Evolutionary conservation across 1,140 invertebrate genomes (phyloP).

Genomic region (Diachasma alloeum): DNA sequence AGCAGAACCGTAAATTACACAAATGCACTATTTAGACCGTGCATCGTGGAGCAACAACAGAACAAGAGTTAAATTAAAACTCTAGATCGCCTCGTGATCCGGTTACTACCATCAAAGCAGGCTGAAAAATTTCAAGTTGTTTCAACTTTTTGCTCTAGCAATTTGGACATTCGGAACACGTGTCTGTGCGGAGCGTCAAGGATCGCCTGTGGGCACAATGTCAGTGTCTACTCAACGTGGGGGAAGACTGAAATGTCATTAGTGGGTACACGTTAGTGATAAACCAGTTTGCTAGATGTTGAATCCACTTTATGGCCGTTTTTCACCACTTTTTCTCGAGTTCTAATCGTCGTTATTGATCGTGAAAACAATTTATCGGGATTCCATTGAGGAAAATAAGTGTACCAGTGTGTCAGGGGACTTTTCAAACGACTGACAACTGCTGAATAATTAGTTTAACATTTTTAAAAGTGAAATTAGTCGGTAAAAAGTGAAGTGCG

Average conservation of each 20-base stretch:
- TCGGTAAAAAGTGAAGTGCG: background rate
- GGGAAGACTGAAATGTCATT: background rate
- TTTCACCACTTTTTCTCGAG: background rate
- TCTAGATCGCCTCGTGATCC: background rate
- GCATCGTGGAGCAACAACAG: background rate
- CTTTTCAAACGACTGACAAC: background rate
- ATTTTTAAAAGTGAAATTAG: background rate
- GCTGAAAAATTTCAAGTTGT: too few relatives aligned
- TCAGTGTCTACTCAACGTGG: background rate
- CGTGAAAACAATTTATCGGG: background rate
- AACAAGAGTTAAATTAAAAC: background rate
- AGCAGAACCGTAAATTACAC: background rate
- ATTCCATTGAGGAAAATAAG: background rate
- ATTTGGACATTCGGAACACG: background rate
- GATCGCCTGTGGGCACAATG: background rate
- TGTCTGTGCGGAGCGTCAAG: background rate
- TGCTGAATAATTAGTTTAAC: background rate
- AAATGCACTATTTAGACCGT: constrained; percentile 1
- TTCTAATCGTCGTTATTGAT: background rate
- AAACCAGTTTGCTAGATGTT: background rate
- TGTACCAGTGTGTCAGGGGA: constrained; percentile 4
- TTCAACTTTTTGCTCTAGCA: background rate
- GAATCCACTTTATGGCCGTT: background rate
- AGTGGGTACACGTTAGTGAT: background rate
- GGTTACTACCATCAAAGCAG: background rate